Percentiles rank a stretch among this genome's conserved stretches.
Evolutionary conservation across 37 sponge, comb jelly and placozoan species (phyloP).

Genomic region (Geodia barretti): DNA sequence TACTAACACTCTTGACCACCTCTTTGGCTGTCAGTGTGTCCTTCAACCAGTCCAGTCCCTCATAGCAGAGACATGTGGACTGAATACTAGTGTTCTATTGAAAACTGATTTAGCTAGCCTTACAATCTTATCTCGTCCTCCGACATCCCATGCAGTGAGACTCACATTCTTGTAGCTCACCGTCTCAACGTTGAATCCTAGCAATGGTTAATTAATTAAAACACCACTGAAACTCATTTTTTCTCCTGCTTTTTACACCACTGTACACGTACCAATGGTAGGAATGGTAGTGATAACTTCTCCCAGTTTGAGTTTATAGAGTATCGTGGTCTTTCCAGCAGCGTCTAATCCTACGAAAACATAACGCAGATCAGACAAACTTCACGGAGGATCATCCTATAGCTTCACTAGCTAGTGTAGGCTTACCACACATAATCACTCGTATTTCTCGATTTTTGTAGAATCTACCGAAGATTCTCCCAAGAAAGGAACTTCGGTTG

Average conservation of each 20-base stretch:
- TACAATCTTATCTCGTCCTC: slow-evolving; percentile 61
- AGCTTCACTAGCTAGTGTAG: no score
- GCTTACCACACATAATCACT: slow-evolving; percentile 65
- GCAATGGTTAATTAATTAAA: not conserved
- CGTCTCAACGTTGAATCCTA: slow-evolving; percentile 58
- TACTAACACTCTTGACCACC: slow-evolving; percentile 35
- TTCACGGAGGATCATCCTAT: not conserved
- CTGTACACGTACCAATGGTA: slow-evolving; percentile 81
- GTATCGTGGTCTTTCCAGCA: no score
- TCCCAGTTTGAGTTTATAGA: slow-evolving; percentile 89
- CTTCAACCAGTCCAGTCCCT: slow-evolving; percentile 71
- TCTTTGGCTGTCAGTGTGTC: slow-evolving; percentile 25
- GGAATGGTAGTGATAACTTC: slow-evolving; percentile 95
- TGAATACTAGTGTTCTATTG: not conserved
- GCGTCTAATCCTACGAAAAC: no score
- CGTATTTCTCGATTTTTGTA: slow-evolving; percentile 47
- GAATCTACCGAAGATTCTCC: not conserved
- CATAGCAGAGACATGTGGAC: slow-evolving; percentile 42
- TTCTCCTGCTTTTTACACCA: no score
- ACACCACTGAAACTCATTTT: not conserved
- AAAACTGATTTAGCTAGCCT: not conserved
- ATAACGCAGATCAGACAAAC: not conserved
- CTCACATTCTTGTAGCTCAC: slow-evolving; percentile 41
- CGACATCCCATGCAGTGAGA: slow-evolving; percentile 63
- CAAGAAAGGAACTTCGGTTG: not conserved